A percentile compares a stretch with the other conserved stretches of the same genome.
phyloP scores from a whole-genome alignment of 64 coral and sea anemone genomes.

The Stylophora pistillata region DNA sequence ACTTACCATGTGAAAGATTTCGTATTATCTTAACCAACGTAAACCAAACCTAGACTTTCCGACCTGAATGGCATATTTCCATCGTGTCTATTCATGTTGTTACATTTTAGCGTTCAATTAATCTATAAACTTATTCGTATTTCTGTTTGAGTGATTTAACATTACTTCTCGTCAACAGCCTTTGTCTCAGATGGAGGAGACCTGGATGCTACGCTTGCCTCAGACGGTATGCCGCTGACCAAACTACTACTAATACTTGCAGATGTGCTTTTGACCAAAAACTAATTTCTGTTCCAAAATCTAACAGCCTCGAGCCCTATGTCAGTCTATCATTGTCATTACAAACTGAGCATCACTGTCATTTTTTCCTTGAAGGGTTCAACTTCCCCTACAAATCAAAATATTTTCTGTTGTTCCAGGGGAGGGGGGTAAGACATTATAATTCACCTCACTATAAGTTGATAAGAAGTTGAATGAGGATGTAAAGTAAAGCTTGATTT shows the following conservation, averaged over 20 bases:
- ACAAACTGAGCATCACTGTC: too few species aligned
- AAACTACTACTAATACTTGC: not conserved
- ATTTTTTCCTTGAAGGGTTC: too few species aligned
- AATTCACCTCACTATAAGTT: too few species aligned
- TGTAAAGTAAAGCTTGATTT: not conserved
- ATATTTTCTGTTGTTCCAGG: too few species aligned
- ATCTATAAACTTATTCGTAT: not conserved
- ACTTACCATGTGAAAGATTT: too few species aligned
- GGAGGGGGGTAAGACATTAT: too few species aligned
- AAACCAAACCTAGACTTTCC: too few species aligned
- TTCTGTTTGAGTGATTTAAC: not conserved
- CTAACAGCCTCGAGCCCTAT: too few species aligned
- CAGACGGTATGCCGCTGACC: slow-evolving; percentile 20
- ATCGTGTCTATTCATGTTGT: not conserved
- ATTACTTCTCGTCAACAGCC: not conserved
- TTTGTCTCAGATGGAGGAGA: not conserved
- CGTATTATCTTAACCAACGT: too few species aligned
- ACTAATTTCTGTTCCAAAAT: not conserved
- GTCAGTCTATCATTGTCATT: too few species aligned
- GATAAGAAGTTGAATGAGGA: too few species aligned
- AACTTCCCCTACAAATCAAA: too few species aligned
- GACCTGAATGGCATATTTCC: not conserved
- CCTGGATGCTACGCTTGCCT: not conserved
- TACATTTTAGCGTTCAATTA: not conserved
- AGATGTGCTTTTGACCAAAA: not conserved